A percentile compares a stretch with the other conserved stretches of the same genome.
phyloP scores from a whole-genome alignment of 1,140 invertebrate species.

The Idris sp. region DNA sequence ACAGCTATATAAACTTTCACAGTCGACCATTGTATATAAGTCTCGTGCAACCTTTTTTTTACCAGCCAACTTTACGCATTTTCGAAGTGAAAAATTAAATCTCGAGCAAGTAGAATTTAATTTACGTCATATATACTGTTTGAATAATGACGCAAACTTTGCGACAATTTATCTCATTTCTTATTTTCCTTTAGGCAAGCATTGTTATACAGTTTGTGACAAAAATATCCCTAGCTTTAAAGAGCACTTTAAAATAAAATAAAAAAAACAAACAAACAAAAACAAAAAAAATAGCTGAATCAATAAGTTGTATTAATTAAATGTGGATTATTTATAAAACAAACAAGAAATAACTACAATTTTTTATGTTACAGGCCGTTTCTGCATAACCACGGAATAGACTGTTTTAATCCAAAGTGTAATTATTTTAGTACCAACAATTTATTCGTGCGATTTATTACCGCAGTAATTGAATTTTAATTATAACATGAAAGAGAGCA shows the following conservation, averaged over 20 bases:
- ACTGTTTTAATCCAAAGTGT: constrained; percentile 18
- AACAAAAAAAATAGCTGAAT: no score
- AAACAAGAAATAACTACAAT: no score
- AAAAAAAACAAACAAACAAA: no score
- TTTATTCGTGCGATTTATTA: constrained; percentile 15
- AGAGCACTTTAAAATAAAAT: constrained; percentile 25
- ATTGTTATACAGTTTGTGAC: no score
- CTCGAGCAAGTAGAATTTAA: constrained; percentile 36
- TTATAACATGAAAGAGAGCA: constrained; percentile 38
- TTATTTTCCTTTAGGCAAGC: no score
- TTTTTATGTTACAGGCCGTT: no score
- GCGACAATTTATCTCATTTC: constrained; percentile 8
- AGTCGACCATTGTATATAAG: constrained; percentile 23
- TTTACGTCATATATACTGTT: constrained; percentile 29
- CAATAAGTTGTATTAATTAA: no score
- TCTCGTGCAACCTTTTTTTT: constrained; percentile 17
- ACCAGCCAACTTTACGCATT: constrained; percentile 9
- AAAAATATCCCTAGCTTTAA: constrained; percentile 11
- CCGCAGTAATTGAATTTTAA: constrained; percentile 52
- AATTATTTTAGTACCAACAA: constrained; percentile 34
- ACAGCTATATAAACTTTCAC: constrained; percentile 22
- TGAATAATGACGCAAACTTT: constrained; percentile 31
- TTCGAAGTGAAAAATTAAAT: constrained; percentile 50
- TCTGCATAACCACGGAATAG: constrained; percentile 6
- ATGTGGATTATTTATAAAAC: no score